Conservation (phyloP, 2,888 invertebrate species). For the Xestobium rufovillosum region DNA sequence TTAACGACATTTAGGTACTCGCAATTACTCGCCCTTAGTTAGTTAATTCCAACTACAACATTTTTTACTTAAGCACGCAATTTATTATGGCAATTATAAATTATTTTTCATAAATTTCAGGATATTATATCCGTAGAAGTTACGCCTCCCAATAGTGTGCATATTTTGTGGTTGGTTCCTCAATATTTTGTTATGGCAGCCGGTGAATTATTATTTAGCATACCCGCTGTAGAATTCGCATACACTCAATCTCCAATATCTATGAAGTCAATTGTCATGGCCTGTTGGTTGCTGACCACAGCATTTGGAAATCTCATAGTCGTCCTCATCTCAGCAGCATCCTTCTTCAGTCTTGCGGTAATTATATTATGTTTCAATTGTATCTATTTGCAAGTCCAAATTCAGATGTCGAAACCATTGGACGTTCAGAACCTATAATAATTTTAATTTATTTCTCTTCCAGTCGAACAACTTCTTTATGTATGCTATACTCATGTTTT, state of each 20-base stretch:
- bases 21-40: too few species aligned
- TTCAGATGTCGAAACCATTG: too few species aligned
- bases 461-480: slow-evolving; percentile 2
- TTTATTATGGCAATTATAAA: too few species aligned
- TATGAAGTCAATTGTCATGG: slow-evolving; percentile 1
- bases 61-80: too few species aligned
- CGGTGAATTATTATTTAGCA: neutral
- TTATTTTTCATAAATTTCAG: too few species aligned
- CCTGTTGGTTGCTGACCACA: neutral
- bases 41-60: too few species aligned
- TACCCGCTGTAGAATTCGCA: neutral
- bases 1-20: too few species aligned
- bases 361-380: too few species aligned
- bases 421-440: too few species aligned
- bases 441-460: neutral
- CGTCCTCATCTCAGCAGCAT: neutral
- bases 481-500: neutral
- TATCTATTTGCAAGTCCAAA: too few species aligned
- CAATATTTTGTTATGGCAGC: neutral
- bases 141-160: neutral
- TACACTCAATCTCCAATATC: neutral
- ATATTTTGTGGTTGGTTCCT: neutral
- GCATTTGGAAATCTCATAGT: slow-evolving; percentile 1
- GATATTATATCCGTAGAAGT: neutral
- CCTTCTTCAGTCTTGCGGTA: slow-evolving; percentile 1